Conservation (phyloP, 2,888 invertebrate genomes). For the Microplitis manilae region DNA sequence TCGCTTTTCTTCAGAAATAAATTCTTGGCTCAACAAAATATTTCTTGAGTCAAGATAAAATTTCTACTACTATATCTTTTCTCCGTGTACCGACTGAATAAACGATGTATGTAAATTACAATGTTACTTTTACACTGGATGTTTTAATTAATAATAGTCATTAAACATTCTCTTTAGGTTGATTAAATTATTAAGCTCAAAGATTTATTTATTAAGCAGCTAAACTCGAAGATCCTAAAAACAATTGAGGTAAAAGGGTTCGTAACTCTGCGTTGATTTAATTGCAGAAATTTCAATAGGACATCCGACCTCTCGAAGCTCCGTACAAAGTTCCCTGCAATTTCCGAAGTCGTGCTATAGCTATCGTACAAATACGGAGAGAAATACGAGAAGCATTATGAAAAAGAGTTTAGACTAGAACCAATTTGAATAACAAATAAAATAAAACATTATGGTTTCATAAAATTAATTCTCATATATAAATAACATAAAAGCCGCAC, state of each 20-base stretch:
- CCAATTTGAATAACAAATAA: not conserved
- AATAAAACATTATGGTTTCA: not conserved
- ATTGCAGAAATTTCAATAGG: conserved; percentile 62
- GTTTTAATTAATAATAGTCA: not conserved
- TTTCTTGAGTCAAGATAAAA: too few relatives aligned
- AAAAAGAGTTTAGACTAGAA: conserved; percentile 18
- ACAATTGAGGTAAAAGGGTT: conserved; percentile 14
- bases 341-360: conserved; percentile 47
- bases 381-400: conserved; percentile 16
- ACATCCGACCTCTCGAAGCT: conserved; percentile 30
- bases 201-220: not conserved
- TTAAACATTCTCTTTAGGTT: not conserved
- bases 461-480: not conserved
- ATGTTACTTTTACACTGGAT: not conserved
- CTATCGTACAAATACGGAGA: conserved; percentile 30
- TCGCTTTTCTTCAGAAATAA: too few relatives aligned
- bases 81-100: not conserved
- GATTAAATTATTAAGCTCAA: not conserved
- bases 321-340: conserved; percentile 57
- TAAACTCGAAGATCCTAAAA: not conserved
- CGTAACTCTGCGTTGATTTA: conserved; percentile 57
- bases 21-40: too few relatives aligned
- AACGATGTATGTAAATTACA: not conserved
- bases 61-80: too few relatives aligned
- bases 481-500: not conserved